phyloP scores from a whole-genome alignment of 2,888 invertebrate genomes.

The Hydrotaea diabolus region DNA sequence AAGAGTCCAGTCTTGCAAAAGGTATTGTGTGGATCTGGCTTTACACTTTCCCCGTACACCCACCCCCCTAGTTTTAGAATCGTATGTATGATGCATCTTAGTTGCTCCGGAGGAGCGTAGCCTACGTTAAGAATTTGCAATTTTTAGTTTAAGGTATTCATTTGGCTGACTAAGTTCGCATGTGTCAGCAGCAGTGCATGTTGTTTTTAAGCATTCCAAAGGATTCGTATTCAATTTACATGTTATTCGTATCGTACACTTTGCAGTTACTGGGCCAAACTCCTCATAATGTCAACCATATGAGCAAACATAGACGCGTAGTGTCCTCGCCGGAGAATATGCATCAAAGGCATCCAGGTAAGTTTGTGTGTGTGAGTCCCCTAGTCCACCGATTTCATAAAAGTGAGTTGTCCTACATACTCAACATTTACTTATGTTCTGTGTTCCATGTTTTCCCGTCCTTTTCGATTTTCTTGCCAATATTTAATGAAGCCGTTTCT shows the following conservation, averaged over 20 bases:
- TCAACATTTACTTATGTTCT: not conserved
- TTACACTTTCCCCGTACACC: not conserved
- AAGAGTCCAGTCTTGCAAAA: no score
- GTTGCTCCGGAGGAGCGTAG: not conserved
- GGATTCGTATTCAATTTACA: not conserved
- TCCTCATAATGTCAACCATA: conserved; percentile 76
- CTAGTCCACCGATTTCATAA: not conserved
- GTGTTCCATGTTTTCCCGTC: no score
- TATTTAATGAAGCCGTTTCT: no score
- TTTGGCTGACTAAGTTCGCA: conserved; percentile 56
- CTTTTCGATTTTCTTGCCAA: no score
- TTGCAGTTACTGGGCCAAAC: conserved; percentile 79
- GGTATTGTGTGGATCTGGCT: not conserved
- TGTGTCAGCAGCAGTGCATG: conserved; percentile 52
- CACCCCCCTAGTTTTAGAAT: not conserved
- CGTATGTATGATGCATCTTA: not conserved
- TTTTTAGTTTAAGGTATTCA: not conserved
- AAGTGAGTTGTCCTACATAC: not conserved
- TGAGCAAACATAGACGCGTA: conserved; percentile 79
- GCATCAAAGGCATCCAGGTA: conserved; percentile 79
- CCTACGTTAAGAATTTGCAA: not conserved
- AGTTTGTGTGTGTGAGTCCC: conserved; percentile 36
- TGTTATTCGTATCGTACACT: conserved; percentile 43
- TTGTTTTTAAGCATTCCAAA: not conserved
- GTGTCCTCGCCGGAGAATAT: conserved; percentile 81